These are phyloP conservation scores for Balearica regulorum DNA, from an alignment of 2,797 vertebrate genomes.

Conservation along the genomic window DNA sequence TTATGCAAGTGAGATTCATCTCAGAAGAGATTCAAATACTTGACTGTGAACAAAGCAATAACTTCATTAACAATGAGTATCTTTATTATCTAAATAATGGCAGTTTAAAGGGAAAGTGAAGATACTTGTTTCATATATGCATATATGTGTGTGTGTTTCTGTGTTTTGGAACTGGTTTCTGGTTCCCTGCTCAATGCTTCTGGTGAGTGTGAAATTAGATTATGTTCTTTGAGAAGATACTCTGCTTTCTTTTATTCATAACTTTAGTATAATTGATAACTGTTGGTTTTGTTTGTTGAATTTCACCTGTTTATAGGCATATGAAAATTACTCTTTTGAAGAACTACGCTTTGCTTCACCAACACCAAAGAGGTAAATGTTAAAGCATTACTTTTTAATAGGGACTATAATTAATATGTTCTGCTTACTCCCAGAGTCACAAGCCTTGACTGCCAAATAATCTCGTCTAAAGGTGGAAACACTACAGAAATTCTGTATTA, in stretches of 20 bases:
- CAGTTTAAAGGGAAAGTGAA: neutral
- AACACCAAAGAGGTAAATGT: slow-evolving; percentile 92
- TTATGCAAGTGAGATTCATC: neutral
- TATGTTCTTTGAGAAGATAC: neutral
- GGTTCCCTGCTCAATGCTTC: neutral
- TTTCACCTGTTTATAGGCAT: slow-evolving; percentile 78
- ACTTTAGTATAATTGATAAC: neutral
- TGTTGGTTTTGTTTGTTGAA: neutral
- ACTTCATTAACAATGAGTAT: neutral
- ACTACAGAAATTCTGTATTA: neutral
- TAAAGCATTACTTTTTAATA: neutral
- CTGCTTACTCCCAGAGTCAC: neutral
- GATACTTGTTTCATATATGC: neutral
- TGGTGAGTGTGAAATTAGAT: neutral
- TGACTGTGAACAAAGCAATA: neutral
- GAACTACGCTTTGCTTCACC: slow-evolving; percentile 98
- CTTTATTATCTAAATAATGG: neutral
- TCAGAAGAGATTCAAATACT: neutral
- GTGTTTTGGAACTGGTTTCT: neutral
- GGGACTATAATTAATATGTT: neutral
- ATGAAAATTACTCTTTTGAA: slow-evolving; percentile 99
- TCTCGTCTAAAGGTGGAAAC: neutral
- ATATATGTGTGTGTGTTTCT: neutral
- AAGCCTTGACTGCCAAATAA: neutral
- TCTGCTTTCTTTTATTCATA: neutral